These are phyloP conservation scores for Pelvicachromis taeniatus DNA, from an alignment of 2,113 vertebrate species.

Conservation along the genomic window DNA sequence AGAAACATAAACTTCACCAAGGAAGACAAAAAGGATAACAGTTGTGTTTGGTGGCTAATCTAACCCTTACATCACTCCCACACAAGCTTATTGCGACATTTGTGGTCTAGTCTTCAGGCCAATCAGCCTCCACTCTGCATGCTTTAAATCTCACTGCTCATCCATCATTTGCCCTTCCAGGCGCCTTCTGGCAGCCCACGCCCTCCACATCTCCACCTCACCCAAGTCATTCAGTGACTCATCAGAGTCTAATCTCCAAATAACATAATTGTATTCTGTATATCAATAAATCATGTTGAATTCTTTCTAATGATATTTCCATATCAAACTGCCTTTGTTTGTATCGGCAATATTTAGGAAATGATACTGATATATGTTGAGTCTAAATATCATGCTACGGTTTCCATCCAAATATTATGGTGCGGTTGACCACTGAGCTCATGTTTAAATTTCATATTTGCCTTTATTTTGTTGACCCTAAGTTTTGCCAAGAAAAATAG, in stretches of 20 bases:
- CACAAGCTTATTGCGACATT: background rate
- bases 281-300: background rate
- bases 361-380: background rate
- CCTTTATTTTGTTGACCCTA: background rate
- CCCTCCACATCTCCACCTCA: background rate
- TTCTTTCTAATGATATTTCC: background rate
- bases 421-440: background rate
- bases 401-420: background rate
- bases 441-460: background rate
- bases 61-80: background rate
- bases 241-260: background rate
- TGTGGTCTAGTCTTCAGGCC: background rate
- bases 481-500: background rate
- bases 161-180: background rate
- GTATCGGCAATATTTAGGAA: background rate
- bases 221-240: background rate
- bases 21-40: background rate
- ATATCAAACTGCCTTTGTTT: background rate
- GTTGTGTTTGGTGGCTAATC: background rate
- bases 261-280: background rate
- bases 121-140: background rate
- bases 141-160: background rate
- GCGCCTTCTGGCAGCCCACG: background rate
- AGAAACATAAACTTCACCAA: background rate
- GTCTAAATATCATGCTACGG: background rate